A percentile compares a stretch with the other conserved stretches of the same genome.
Evolutionary conservation across 2,797 vertebrate genomes (phyloP).

Genomic region (Phrynocephalus vlangalii): DNA sequence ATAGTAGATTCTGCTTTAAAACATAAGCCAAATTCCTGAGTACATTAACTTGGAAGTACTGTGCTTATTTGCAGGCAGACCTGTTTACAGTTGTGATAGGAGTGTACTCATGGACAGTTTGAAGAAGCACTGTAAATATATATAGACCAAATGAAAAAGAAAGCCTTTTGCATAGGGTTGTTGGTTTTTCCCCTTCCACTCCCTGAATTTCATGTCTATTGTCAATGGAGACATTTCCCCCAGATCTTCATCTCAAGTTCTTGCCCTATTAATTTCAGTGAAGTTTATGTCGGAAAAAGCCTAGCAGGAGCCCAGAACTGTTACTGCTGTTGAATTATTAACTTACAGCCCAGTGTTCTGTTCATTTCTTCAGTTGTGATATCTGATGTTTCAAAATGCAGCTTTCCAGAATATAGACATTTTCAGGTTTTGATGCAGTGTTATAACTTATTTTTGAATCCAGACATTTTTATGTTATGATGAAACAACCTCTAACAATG

Average conservation of each 20-base stretch:
- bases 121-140: not conserved
- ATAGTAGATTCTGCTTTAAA: not conserved
- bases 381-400: not conserved
- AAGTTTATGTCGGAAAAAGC: not conserved
- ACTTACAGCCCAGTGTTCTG: not conserved
- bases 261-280: slow-evolving; percentile 2
- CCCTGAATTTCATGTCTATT: not conserved
- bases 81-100: not conserved
- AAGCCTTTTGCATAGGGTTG: not conserved
- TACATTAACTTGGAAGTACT: not conserved
- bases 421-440: not conserved
- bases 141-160: not conserved
- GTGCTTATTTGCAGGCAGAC: not conserved
- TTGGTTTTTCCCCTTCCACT: not conserved
- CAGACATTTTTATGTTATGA: not conserved
- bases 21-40: not conserved
- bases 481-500: too few relatives aligned
- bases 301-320: not conserved
- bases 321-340: slow-evolving; percentile 24
- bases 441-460: not conserved
- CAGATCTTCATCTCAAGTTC: not conserved
- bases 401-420: not conserved
- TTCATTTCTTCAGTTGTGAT: not conserved
- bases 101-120: not conserved
- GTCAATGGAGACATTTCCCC: not conserved